Evolutionary conservation across 2,797 vertebrate genomes (phyloP), one percentile per base, ranked within the genome.

Genomic region (Glossophaga mutica): DNA sequence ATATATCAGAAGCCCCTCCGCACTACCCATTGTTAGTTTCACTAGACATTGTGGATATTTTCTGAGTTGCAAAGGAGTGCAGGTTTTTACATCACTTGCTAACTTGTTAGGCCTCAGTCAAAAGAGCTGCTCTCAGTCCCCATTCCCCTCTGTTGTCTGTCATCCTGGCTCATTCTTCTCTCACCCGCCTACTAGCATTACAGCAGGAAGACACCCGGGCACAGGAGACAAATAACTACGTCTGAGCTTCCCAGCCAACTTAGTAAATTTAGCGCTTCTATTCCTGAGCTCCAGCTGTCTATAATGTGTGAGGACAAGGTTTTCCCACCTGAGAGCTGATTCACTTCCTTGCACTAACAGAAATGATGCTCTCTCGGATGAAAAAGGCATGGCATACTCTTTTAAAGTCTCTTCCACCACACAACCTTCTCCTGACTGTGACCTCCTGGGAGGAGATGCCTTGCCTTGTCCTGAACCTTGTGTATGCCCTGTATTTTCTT

Each of bases 301-400:
- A 39, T 67, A 44, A 65, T 10, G 34, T 52, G 14, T 67, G 37
- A 85, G 50, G 79, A 85, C 52, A 93, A 85, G 11, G 2, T 92
- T 96, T 93, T 48, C 34, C 79, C 26, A 87, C 48, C 70, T 50
- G 68, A 59, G 32, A 87, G 19, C 1, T 84, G 42, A 96, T 21
- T 84, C 73, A 84, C 10, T 77, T 90, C 84, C 76, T 94, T 89
- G 44, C 96, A 50, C 87, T 76, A 94, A 81, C 12, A 50, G 34
- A 29, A 93, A 74, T 50, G 50, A 59, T 24, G 65, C 26, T 8
- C 55, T 55, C 44, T 77, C 19, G 16, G 48, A 77, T 67, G 67
- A 37, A 91, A 95, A 96, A 32, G 12, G 2, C 9, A 26, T 0
- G 0, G 1, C 2, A 37, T 24, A 37, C 5, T 74, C 74, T n/a